These are phyloP conservation scores for Onychomys torridus DNA, from an alignment of 2,797 vertebrate species.

Conservation along the genomic window DNA sequence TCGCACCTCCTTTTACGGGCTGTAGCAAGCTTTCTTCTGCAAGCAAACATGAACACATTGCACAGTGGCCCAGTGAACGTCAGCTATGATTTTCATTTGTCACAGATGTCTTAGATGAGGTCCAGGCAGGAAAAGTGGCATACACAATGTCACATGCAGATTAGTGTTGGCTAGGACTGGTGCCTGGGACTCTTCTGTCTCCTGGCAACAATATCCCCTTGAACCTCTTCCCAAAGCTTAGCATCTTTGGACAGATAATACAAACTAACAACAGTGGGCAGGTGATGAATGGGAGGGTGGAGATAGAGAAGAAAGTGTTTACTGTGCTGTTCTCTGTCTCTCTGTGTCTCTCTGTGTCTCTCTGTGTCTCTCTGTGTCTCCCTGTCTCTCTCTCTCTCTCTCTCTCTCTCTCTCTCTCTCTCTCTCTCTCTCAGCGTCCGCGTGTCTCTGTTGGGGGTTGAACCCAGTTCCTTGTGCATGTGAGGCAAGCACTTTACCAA, in stretches of 20 bases:
- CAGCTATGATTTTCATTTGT: neutral
- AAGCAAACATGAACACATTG: neutral
- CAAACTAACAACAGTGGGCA: neutral
- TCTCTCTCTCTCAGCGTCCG: too few species aligned
- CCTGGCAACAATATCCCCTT: neutral
- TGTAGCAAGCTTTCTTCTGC: neutral
- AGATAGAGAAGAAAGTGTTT: neutral
- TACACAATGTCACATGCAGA: neutral
- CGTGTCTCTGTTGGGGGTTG: neutral
- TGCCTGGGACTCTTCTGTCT: neutral
- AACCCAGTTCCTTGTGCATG: neutral
- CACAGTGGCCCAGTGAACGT: neutral
- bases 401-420: neutral
- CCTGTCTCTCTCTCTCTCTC: neutral
- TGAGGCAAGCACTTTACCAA: neutral
- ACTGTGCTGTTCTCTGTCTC: neutral
- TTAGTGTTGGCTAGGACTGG: neutral
- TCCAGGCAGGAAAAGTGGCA: neutral
- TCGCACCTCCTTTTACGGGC: neutral
- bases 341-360: neutral
- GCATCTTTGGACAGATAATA: neutral
- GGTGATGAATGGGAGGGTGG: neutral
- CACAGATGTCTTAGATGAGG: slow-evolving; percentile 4
- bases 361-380: neutral
- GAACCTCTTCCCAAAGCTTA: neutral